Conservation (phyloP, 2,797 vertebrate species). For the Hyperoplus lanceolatus region DNA sequence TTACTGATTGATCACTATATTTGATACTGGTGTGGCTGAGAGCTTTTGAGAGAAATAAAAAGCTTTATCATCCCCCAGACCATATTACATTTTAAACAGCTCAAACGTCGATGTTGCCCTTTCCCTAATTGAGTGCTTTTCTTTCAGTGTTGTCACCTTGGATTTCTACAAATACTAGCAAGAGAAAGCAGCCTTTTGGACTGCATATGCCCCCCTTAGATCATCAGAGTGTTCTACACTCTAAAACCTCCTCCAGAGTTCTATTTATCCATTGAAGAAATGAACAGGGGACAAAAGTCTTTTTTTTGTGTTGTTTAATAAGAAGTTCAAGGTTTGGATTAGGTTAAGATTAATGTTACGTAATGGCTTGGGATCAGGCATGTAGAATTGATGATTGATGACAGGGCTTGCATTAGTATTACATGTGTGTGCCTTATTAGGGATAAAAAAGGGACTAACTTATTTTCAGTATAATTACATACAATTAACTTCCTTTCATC, state of each 20-base stretch:
- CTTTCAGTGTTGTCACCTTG: not conserved
- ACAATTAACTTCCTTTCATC: constrained; percentile 27
- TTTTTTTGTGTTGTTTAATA: not conserved
- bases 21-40: not conserved
- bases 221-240: not conserved
- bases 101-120: not conserved
- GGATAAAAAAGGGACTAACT: constrained; percentile 4
- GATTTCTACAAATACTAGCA: constrained; percentile 7
- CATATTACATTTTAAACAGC: not conserved
- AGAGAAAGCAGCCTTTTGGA: not conserved
- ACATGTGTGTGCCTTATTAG: not conserved
- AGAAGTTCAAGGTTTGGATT: not conserved
- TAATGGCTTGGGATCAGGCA: too few species aligned
- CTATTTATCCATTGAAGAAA: not conserved
- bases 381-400: too few species aligned
- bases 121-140: not conserved
- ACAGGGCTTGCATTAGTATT: not conserved
- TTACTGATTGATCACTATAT: not conserved
- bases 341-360: too few species aligned
- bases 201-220: too few species aligned
- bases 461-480: constrained; percentile 14
- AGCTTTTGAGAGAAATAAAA: not conserved
- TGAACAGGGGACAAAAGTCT: not conserved
- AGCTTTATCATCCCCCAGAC: not conserved
- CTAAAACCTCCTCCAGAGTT: not conserved